Percentiles rank a stretch among this genome's conserved stretches.
Conservation (phyloP, 2,113 vertebrate genomes). For the Gopherus evgoodei region DNA sequence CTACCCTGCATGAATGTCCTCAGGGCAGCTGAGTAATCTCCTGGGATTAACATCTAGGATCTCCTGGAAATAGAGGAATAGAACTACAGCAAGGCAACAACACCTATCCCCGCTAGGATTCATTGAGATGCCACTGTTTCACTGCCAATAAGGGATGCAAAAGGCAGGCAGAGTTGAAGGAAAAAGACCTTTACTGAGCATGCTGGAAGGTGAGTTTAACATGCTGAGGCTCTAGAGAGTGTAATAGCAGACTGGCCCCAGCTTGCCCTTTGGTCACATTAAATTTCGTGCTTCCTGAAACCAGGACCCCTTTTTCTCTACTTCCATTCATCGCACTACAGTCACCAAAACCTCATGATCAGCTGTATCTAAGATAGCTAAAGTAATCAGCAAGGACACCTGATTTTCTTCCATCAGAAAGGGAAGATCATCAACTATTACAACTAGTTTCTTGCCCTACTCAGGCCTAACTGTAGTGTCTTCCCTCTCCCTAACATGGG, state of each 20-base stretch:
- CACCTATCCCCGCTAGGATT: not conserved
- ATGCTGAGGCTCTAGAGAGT: not conserved
- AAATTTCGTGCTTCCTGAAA: not conserved
- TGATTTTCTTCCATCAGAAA: not conserved
- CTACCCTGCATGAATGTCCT: not conserved
- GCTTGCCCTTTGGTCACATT: not conserved
- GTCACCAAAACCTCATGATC: not conserved
- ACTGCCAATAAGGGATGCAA: not conserved
- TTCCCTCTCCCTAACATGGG: not conserved
- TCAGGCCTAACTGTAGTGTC: not conserved
- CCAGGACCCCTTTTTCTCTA: rapidly evolving
- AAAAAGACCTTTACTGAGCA: not conserved
- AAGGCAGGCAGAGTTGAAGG: not conserved
- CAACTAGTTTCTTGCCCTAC: not conserved
- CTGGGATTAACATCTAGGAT: not conserved
- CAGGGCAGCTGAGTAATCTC: not conserved
- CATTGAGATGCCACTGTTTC: not conserved
- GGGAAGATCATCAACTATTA: not conserved
- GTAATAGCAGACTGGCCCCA: not conserved
- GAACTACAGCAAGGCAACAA: not conserved
- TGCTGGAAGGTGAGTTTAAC: not conserved
- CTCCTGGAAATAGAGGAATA: rapidly evolving
- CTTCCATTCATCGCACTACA: not conserved
- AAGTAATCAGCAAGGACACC: not conserved
- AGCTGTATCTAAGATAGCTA: not conserved